These are phyloP conservation scores for Corythoichthys intestinalis DNA, from an alignment of 2,113 vertebrate genomes.

Conservation along the genomic window DNA sequence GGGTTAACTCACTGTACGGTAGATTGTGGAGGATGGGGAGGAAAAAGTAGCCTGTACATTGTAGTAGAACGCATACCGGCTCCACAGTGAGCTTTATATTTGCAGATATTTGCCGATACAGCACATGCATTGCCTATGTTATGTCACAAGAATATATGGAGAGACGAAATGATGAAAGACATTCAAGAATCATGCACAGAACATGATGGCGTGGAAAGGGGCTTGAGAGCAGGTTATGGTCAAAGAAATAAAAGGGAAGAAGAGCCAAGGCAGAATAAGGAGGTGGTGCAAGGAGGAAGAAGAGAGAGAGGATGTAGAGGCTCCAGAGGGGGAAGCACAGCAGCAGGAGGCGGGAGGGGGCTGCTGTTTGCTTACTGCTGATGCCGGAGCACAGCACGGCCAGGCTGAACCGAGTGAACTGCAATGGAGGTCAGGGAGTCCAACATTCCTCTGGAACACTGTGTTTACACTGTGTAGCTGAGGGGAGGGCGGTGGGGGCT, in stretches of 20 bases:
- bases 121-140: background rate
- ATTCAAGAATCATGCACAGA: conserved; percentile 1
- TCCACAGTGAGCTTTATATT: conserved; percentile 1
- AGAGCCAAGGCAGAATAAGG: conserved; percentile 12
- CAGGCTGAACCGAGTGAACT: conserved; percentile 79
- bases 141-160: background rate
- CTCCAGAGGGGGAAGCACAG: conserved; percentile 22
- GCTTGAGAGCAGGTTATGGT: background rate
- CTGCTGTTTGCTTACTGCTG: conserved; percentile 36
- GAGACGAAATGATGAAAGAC: background rate
- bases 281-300: conserved; percentile 29
- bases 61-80: conserved; percentile 18
- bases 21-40: background rate
- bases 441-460: conserved; percentile 80
- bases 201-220: background rate
- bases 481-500: conserved; percentile 28
- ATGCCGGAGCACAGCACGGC: conserved; percentile 71
- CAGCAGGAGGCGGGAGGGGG: conserved; percentile 13
- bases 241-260: conserved; percentile 6
- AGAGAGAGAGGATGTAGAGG: conserved; percentile 35
- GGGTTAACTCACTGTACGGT: background rate
- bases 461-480: conserved; percentile 76
- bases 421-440: conserved; percentile 77
- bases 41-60: conserved; percentile 11
- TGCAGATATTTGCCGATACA: background rate